Evolutionary conservation across 2,797 vertebrate genomes (phyloP).

Genomic region (Cyprinella venusta): DNA sequence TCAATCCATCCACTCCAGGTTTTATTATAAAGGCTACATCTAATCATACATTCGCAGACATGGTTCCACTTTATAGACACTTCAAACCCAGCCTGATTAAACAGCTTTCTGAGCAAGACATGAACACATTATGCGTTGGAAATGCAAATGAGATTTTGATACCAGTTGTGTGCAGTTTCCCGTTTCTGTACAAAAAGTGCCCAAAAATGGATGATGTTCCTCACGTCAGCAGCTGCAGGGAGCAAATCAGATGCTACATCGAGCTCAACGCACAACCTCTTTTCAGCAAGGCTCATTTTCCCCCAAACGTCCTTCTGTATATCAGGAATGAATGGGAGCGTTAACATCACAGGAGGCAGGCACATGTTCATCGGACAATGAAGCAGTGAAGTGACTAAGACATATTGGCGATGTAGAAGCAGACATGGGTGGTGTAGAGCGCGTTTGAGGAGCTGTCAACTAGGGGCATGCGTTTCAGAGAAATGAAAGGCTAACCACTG

Average conservation of each 20-base stretch:
- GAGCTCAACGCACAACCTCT: background rate
- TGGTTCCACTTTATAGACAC: background rate
- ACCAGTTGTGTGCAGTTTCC: background rate
- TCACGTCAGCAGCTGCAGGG: slow-evolving; percentile 16
- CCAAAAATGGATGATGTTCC: background rate
- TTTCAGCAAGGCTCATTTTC: background rate
- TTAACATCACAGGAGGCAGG: background rate
- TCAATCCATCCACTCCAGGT: background rate
- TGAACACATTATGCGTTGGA: background rate
- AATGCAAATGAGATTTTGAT: background rate
- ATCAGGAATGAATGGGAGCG: background rate
- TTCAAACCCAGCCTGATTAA: background rate
- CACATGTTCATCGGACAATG: background rate
- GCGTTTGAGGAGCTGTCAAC: slow-evolving; percentile 21
- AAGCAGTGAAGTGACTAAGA: background rate
- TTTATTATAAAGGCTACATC: background rate
- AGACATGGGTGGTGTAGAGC: background rate
- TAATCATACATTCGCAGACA: background rate
- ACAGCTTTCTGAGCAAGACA: background rate
- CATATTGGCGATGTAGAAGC: background rate
- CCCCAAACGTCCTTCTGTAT: background rate
- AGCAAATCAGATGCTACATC: slow-evolving; percentile 12
- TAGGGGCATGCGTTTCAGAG: slow-evolving; percentile 7
- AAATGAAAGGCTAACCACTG: background rate
- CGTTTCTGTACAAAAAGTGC: background rate